A percentile compares a stretch with the other conserved stretches of the same genome.
Evolutionary conservation across 2,113 vertebrate genomes (phyloP).

Genomic region (Sinocyclocheilus maitianheensis): DNA sequence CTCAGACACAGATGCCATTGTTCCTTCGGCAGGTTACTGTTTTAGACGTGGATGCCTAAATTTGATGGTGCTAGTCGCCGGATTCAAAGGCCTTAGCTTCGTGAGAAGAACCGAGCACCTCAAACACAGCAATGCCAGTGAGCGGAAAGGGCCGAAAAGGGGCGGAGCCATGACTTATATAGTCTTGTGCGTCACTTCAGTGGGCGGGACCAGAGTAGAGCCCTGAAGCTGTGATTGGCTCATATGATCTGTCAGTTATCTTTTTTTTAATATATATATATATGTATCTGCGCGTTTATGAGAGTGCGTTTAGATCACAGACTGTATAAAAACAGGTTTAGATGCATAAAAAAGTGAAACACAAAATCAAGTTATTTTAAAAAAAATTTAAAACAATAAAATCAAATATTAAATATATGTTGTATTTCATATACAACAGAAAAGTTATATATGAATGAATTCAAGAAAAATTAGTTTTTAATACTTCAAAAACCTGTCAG

Average conservation of each 20-base stretch:
- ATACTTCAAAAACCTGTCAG: no score
- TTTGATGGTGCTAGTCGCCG: conserved; percentile 90
- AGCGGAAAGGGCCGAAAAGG: conserved; percentile 52
- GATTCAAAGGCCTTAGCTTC: conserved; percentile 93
- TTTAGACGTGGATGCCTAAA: conserved; percentile 75
- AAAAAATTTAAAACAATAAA: no score
- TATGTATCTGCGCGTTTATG: no score
- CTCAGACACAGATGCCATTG: conserved; percentile 93
- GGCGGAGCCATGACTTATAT: not conserved
- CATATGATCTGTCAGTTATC: not conserved
- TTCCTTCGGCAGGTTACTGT: conserved; percentile 55
- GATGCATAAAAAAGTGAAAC: not conserved
- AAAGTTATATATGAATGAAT: no score
- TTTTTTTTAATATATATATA: no score
- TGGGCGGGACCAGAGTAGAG: not conserved
- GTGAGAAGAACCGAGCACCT: conserved; percentile 91
- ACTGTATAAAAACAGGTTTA: not conserved
- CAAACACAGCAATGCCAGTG: conserved; percentile 60
- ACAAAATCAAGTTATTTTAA: not conserved
- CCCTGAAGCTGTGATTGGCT: not conserved
- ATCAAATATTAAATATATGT: no score
- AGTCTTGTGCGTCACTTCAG: conserved; percentile 55
- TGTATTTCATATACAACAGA: no score
- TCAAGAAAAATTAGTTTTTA: no score
- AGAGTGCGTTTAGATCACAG: no score